Base-by-base conservation (phyloP, 2,797 vertebrate genomes). In the Enteromius trimaculatus region DNA sequence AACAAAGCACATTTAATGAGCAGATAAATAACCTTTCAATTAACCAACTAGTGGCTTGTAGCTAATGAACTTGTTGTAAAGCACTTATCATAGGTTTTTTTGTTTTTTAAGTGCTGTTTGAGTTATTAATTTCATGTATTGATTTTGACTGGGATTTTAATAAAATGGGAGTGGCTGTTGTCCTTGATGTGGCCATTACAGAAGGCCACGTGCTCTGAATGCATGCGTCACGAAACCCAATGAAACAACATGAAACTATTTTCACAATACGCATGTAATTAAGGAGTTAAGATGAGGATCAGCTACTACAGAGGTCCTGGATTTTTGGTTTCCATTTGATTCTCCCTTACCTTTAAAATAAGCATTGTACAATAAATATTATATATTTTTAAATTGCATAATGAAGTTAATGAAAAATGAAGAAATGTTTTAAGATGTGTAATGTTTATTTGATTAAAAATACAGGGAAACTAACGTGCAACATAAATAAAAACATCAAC, bases 21-120 rank as follows among this genome's bases (percentile, higher is more conserved):
- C 21, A 26, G 79, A 72, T 72, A 44, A 70, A 49, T 64, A n/a
- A 21, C 10, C 37, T 58, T 69, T 58, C 65, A 58, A 70, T 80
- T 70, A 80, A 64, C 21, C 42, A 70, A 44, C 66, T 44, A 23
- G 0, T 58, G 51, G 29, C 44, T 81, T 62, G 13, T n/a, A 64
- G 39, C 21, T 74, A 81, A 72, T 34, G 4, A 26, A 74, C 39
- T 17, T 64, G 21, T 58, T 58, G 6, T 23, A 6, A 76, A 39
- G 51, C 51, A 39, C 34, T 75, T 23, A 74, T 13, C 9, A 0
- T 31, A 31, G 21, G 19, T 5, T 34, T n/a, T n/a, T 34, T 1
- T 10, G 13, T 8, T 53, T 34, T 34, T 19, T 34, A n/a, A 74
- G 31, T 74, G 70, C 47, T 0, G 17, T 13, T 51, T 34, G 70